Base-by-base conservation (phyloP, 2,113 vertebrate genomes). In the Otocyon megalotis region DNA sequence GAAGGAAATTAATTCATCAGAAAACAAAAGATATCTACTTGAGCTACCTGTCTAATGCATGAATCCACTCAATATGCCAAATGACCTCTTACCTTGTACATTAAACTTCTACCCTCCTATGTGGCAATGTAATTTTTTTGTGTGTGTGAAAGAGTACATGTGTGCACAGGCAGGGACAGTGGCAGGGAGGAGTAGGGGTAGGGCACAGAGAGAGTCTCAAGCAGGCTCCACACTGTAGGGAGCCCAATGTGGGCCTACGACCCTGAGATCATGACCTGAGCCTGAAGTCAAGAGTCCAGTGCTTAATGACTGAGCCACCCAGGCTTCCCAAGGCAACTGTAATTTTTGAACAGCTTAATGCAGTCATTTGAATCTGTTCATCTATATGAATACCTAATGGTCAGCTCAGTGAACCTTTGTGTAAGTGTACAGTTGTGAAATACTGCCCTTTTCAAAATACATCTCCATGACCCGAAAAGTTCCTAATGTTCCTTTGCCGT, bases 321-420 rank as follows among this genome's bases (percentile, higher is more conserved):
- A 19, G 32, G 32, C 67, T n/a, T n/a, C 16, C 67, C 67, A 69
- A 83, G 37, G 13, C 56, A 90, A 48, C 43, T 48, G 43, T 88
- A 80, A 93, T 88, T 88, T 98, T 97, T 82, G 28, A 97, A 30
- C 24, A 90, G 54, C 28, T 96, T 74, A 94, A 24, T 48, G 74
- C 76, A 96, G 63, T 81, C 76, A 81, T 93, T 84, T 87, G 22
- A 71, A 48, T 87, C 79, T 96, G 4, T 35, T 96, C 65, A 92
- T 90, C 83, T 97, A 22, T 88, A 48, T 82, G 94, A 83, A 65
- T 90, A 37, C 30, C 60, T 95, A 30, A 43, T 71, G 82, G 1
- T 90, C 58, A 80, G 48, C 50, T 90, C 28, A 81, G 28, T 80
- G 14, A 90, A 77, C 32, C 58, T 96, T 60, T 71, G 67, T 8